Evolutionary conservation across 2,113 vertebrate species (phyloP).

Genomic region (Sylvilagus bachmani): DNA sequence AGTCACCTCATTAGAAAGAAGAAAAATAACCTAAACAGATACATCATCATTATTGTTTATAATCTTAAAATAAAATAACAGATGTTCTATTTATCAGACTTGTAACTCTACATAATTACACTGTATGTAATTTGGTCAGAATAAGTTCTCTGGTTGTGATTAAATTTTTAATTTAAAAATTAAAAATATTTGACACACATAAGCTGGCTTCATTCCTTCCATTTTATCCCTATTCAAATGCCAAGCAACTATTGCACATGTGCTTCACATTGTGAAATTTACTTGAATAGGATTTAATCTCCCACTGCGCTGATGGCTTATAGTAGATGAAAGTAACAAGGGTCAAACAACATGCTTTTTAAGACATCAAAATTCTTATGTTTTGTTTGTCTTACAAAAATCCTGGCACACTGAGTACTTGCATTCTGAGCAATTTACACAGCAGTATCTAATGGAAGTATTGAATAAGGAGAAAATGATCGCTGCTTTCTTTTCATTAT

Average conservation of each 20-base stretch:
- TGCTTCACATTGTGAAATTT: background rate
- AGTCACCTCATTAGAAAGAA: slow-evolving; percentile 22
- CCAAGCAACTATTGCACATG: background rate
- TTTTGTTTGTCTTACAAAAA: background rate
- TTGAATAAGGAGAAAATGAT: background rate
- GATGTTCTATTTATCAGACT: background rate
- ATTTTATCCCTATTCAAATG: background rate
- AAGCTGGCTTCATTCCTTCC: background rate
- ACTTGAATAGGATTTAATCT: background rate
- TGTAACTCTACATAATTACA: background rate
- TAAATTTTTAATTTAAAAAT: background rate
- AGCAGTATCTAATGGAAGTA: background rate
- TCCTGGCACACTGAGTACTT: background rate
- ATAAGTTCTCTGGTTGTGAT: background rate
- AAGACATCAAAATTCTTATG: background rate
- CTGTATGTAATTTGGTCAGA: background rate
- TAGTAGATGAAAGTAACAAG: background rate
- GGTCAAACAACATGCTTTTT: background rate
- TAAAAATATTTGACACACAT: background rate
- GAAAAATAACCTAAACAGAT: background rate
- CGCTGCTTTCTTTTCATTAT: background rate
- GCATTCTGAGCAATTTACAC: background rate
- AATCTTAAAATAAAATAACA: slow-evolving; percentile 36
- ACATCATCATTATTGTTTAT: background rate
- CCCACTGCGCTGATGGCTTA: background rate